These are phyloP conservation scores for Hylomyscus alleni DNA, from an alignment of 2,797 vertebrate species.

Conservation along the genomic window DNA sequence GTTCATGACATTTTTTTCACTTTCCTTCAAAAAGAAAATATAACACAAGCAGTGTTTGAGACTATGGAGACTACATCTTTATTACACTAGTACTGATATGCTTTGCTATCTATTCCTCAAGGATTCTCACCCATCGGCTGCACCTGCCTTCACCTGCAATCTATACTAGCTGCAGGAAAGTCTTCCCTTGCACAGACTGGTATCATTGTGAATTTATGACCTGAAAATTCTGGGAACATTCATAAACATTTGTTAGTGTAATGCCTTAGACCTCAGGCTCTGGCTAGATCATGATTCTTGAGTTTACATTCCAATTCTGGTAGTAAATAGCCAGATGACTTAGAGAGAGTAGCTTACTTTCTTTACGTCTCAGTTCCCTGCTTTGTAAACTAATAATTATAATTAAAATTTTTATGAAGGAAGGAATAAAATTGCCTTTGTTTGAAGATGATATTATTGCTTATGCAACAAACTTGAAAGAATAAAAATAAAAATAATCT, in stretches of 20 bases:
- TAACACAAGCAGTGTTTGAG: not conserved
- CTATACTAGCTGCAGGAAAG: not conserved
- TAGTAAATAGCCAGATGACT: not conserved
- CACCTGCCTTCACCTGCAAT: not conserved
- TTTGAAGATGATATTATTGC: not conserved
- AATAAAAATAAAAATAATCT: not conserved
- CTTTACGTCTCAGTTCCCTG: not conserved
- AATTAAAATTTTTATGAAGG: conserved; percentile 18
- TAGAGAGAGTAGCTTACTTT: not conserved
- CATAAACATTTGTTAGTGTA: not conserved
- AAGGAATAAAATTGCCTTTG: conserved; percentile 9
- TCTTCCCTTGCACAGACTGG: not conserved
- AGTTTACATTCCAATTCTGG: not conserved
- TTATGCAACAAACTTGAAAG: not conserved
- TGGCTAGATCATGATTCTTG: not conserved
- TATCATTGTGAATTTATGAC: not conserved
- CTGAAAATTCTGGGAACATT: not conserved
- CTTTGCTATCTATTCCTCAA: not conserved
- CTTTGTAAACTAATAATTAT: not conserved
- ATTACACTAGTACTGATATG: not conserved
- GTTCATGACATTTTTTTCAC: not conserved
- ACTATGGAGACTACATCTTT: not conserved
- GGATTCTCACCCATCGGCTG: not conserved
- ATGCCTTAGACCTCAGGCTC: not conserved
- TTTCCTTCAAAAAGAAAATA: not conserved